Base-by-base conservation (phyloP, 2,797 vertebrate genomes). In the Malacoraja senta region DNA sequence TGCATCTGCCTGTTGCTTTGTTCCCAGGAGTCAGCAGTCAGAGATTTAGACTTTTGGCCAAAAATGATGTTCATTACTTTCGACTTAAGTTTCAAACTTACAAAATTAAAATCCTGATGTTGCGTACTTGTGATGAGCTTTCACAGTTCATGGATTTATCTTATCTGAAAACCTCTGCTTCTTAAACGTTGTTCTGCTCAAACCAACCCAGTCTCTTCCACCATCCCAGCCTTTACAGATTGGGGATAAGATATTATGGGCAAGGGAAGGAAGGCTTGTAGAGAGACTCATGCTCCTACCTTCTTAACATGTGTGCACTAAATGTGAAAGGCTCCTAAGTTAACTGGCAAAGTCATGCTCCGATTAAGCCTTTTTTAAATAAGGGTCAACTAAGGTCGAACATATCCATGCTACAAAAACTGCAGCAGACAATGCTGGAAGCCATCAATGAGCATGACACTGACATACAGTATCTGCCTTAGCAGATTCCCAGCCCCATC, bases 21-120 rank as follows among this genome's bases (percentile, higher is more conserved):
- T 91, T 74, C 63, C 90, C 58, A 32, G 83, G 29, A 61, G 44
- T 61, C 26, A 29, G 53, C 26, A 86, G 32, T 32, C 29, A 32
- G 58, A 63, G 15, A 32, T 26, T 61, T 61, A 26, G 83, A 86
- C 58, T 13, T n/a, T 71, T 86, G 29, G 58, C 7, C 29, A 65
- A 84, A 86, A 86, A 32, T 29, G 4, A 13, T 15, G 26, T 32
- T 29, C 58, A 65, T 63, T 86, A 65, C 17, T n/a, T 32, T 1
- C 29, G 32, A 29, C 61, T 61, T 86, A 58, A 32, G 4, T 65
- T 29, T 86, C 53, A 65, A 65, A 7, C 6, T 63, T 86, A 17
- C n/a, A 86, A n/a, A 58, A 32, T 86, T 86, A n/a, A 83, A 84
- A 53, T 84, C 53, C 81, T 61, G 26, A 84, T 12, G 81, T 84